Base-by-base conservation (phyloP, 2,888 invertebrate species). In the Allacma fusca region DNA sequence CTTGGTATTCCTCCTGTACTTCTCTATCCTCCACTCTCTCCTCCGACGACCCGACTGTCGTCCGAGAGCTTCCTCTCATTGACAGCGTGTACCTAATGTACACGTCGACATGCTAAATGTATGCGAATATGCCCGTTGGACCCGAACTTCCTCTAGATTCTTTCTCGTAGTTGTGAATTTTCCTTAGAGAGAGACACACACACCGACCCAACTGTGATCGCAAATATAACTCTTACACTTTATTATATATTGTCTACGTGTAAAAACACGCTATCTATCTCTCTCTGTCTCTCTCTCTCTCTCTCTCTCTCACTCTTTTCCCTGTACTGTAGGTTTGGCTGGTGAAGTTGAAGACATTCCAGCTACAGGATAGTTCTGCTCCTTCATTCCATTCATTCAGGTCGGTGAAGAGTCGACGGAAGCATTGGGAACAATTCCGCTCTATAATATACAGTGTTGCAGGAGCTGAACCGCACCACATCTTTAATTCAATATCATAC, bases 331-430 rank as follows among this genome's bases (percentile, higher is more conserved):
- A 34, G 34, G 34, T 34, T 34, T 34, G 34, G 34, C 34, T 34
- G n/a, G n/a, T n/a, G 5, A 34, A 34, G 34, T 50, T 50, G 50
- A 50, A 50, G 50, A 2, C 50, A 50, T 50, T 50, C 50, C 50
- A 50, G n/a, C 34, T 34, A n/a, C 50, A 50, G 50, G 5, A 12
- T 50, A 12, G 9, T 16, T 50, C 34, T 19, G 24, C 23, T 43
- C 24, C 43, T 50, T 57, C 50, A 71, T 50, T 57, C 50, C 50
- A 71, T 71, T 71, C 57, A 71, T 71, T 57, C 59, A 50, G 28
- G 43, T 44, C 69, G 23, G 43, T 23, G n/a, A 16, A 65, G 65
- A 28, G 28, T 28, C 28, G 24, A 12, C 50, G 50, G 50, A 50
- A 50, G 16, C 50, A n/a, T 50, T 12, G 50, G 50, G n/a, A 12